Percentiles rank a stretch among this genome's conserved stretches.
Conservation (phyloP, 2,797 vertebrate genomes). For the Notamacropus eugenii region DNA sequence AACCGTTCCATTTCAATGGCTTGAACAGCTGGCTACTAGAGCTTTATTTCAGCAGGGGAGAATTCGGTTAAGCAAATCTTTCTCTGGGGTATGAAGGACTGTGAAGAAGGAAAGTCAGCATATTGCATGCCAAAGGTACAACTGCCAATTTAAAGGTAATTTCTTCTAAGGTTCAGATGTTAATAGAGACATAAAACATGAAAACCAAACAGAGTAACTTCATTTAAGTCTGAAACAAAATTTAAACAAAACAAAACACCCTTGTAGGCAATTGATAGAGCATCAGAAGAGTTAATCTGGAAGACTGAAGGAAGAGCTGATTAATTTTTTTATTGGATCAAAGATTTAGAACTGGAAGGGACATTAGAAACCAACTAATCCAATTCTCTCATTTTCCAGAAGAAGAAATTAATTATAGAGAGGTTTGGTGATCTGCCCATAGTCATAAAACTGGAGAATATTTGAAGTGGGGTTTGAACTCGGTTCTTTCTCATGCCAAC, state of each 20-base stretch:
- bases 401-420: not conserved
- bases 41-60: conserved; percentile 39
- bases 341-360: not conserved
- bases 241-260: not conserved
- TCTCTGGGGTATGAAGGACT: conserved; percentile 37
- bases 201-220: conserved; percentile 64
- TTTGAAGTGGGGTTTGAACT: not conserved
- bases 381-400: not conserved
- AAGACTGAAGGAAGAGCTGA: not conserved
- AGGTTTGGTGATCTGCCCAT: not conserved
- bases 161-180: conserved; percentile 60
- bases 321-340: not conserved
- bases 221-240: conserved; percentile 46
- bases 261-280: not conserved
- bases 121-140: conserved; percentile 61
- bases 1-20: conserved; percentile 70
- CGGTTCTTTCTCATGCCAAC: not conserved
- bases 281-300: not conserved
- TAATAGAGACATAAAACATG: conserved; percentile 38
- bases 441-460: not conserved
- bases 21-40: conserved; percentile 72
- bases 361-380: not conserved
- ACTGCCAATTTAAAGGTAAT: conserved; percentile 63
- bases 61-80: conserved; percentile 66
- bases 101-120: conserved; percentile 58